Percentiles rank a stretch among this genome's conserved stretches.
Conservation (phyloP, 2,888 invertebrate species). For the Acleris emargana region DNA sequence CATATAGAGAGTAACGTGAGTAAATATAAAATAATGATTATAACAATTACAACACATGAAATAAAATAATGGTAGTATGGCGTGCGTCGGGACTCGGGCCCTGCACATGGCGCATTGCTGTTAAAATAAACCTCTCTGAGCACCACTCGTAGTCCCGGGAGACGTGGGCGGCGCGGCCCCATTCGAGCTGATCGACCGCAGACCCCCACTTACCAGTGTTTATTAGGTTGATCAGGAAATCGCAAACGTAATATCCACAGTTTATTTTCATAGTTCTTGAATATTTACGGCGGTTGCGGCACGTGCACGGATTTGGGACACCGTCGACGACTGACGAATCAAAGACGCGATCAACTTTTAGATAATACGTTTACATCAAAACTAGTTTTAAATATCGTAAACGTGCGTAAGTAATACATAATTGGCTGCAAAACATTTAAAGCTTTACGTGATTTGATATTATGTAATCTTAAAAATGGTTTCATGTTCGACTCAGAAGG, state of each 20-base stretch:
- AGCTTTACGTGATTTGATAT: background rate
- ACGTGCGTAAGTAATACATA: background rate
- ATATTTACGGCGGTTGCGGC: constrained; percentile 43
- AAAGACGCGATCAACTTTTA: constrained; percentile 39
- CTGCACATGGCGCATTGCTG: constrained; percentile 63
- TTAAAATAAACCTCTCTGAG: constrained; percentile 63
- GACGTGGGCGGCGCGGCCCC: constrained; percentile 57
- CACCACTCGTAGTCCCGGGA: constrained; percentile 47
- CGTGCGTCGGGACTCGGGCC: constrained; percentile 42
- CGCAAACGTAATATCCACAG: constrained; percentile 57
- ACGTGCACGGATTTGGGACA: constrained; percentile 45
- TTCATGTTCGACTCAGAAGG: background rate
- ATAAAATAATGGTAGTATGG: constrained; percentile 12
- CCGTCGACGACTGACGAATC: constrained; percentile 47
- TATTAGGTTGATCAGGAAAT: constrained; percentile 75
- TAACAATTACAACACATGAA: constrained; percentile 4
- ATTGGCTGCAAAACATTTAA: background rate
- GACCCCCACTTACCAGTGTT: constrained; percentile 64
- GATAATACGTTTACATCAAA: constrained; percentile 3
- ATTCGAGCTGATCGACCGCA: constrained; percentile 71
- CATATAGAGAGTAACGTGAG: too few relatives aligned
- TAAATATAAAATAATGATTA: too few relatives aligned
- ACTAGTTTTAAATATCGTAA: background rate
- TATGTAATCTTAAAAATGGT: background rate
- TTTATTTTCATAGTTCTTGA: constrained; percentile 64